Conservation (phyloP, 2,113 vertebrate genomes). For the Pipa parva region DNA sequence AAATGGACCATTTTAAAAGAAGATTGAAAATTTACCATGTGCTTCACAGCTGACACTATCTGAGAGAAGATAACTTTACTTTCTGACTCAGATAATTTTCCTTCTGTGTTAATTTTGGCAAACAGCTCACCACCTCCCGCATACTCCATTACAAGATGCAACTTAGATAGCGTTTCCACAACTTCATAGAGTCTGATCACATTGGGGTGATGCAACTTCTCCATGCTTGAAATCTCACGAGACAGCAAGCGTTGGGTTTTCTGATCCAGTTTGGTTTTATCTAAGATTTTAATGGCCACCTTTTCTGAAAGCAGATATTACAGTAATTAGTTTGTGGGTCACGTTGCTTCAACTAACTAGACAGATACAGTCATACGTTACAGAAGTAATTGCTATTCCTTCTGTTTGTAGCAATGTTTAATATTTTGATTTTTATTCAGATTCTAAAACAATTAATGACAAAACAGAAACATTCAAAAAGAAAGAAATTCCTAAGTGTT, state of each 20-base stretch:
- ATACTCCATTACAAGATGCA: slow-evolving; percentile 94
- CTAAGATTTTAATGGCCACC: slow-evolving; percentile 96
- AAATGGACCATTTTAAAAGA: too few species aligned
- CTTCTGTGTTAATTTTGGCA: slow-evolving; percentile 86
- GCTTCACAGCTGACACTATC: slow-evolving; percentile 92
- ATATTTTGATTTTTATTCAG: too few species aligned
- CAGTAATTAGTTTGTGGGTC: background rate
- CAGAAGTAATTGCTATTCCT: too few species aligned
- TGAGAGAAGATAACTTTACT: slow-evolving; percentile 90
- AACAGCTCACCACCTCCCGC: slow-evolving; percentile 93
- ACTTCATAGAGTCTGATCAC: slow-evolving; percentile 96
- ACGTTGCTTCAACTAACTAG: too few species aligned
- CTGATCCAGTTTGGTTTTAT: slow-evolving; percentile 93
- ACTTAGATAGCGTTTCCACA: slow-evolving; percentile 88
- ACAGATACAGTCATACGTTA: too few species aligned
- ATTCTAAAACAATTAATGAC: too few species aligned
- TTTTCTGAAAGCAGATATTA: slow-evolving; percentile 71
- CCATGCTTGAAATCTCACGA: slow-evolving; percentile 95
- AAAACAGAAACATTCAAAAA: too few species aligned
- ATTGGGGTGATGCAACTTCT: slow-evolving; percentile 92
- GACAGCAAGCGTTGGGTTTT: slow-evolving; percentile 90
- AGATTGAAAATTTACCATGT: slow-evolving; percentile 78
- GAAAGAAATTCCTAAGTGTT: too few species aligned
- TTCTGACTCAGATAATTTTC: slow-evolving; percentile 82
- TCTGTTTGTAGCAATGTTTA: too few species aligned